Conservation (phyloP, 2,113 vertebrate genomes). For the Rana temporaria region DNA sequence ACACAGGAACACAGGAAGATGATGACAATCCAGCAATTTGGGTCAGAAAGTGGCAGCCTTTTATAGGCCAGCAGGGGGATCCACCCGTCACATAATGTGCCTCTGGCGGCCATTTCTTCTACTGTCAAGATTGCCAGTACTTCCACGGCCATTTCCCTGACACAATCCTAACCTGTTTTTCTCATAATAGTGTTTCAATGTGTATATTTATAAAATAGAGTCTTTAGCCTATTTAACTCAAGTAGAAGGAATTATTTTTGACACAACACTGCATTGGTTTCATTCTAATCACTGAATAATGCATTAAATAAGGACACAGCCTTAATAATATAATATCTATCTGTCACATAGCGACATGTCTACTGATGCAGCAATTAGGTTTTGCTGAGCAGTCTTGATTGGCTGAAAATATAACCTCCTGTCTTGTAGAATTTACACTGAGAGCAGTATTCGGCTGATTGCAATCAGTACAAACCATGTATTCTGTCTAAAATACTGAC, state of each 20-base stretch:
- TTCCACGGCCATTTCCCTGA: no score
- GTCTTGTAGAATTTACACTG: constrained; percentile 2
- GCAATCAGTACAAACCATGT: constrained; percentile 1
- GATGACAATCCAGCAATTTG: no score
- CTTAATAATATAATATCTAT: constrained; percentile 24
- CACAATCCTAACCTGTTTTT: not conserved
- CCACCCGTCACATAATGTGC: no score
- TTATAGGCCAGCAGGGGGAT: no score
- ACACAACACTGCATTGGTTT: constrained; percentile 21
- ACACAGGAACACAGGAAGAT: no score
- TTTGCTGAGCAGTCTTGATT: constrained; percentile 2
- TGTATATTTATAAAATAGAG: not conserved
- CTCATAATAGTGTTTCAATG: not conserved
- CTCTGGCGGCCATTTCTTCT: no score
- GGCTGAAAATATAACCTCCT: not conserved
- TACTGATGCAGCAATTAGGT: constrained; percentile 6
- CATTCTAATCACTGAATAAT: constrained; percentile 11
- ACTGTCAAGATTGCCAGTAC: no score
- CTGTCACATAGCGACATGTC: constrained; percentile 10
- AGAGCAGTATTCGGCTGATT: not conserved
- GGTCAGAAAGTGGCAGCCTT: no score
- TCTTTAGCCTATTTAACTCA: not conserved
- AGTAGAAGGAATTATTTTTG: constrained; percentile 4
- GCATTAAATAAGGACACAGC: constrained; percentile 8
- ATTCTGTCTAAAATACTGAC: not conserved